These are phyloP conservation scores for Uria aalge DNA, from an alignment of 2,113 vertebrate species.

Conservation along the genomic window DNA sequence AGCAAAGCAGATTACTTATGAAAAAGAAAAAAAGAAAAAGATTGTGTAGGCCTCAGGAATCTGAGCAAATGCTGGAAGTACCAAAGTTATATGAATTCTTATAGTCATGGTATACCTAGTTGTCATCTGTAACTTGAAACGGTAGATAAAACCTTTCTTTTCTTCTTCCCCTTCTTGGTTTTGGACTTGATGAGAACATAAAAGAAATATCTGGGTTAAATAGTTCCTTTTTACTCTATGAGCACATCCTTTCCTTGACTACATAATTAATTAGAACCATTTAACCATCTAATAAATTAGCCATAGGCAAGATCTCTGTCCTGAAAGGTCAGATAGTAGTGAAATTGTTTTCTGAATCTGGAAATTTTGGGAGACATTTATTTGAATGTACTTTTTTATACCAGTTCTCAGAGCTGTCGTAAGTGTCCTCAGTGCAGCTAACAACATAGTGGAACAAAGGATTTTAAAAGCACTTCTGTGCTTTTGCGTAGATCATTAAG, in stretches of 20 bases:
- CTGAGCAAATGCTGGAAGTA: neutral
- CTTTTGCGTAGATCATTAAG: neutral
- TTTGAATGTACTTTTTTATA: neutral
- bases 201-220: neutral
- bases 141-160: neutral
- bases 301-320: neutral
- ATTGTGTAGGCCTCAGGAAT: neutral
- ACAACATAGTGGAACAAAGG: neutral
- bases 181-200: neutral
- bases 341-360: neutral
- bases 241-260: neutral
- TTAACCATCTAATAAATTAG: neutral
- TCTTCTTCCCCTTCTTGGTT: neutral
- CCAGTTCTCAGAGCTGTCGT: neutral
- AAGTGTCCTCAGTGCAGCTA: neutral
- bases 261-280: neutral
- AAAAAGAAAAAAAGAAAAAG: neutral
- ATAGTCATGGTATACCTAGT: neutral
- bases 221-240: neutral
- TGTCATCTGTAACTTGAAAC: neutral
- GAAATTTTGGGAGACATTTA: neutral
- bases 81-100: neutral
- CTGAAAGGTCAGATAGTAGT: neutral
- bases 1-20: neutral
- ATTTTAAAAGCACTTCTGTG: neutral